Evolutionary conservation across 2,888 invertebrate species (phyloP), one percentile per base, ranked within the genome.

Genomic region (Lordiphosa andalusiaca): DNA sequence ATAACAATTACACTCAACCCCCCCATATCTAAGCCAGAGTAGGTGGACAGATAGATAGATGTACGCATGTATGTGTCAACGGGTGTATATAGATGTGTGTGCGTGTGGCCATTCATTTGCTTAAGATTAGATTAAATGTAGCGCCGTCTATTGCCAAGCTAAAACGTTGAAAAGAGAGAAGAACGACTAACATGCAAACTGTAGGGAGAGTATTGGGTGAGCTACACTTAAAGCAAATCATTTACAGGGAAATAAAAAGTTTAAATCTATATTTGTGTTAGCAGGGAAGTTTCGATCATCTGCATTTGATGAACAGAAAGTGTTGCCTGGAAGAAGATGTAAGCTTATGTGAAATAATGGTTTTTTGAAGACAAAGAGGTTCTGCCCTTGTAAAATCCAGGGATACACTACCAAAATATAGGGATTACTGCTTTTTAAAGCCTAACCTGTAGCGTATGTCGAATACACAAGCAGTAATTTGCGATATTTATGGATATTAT

Each of bases 51-150:
- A 83, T 70, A 62, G 52, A 23, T 41, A 48, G 35, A 50, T 30
- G 2, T 41, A 23, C 12, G 35, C 38, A 38, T 50, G 12, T 53
- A 38, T 52, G 33, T 51, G 42, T 52, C 16, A n/a, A 36, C 30
- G 37, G 53, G 52, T 2, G 4, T 36, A 16, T 57, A 21, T 61
- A 4, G 3, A 19, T 19, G 39, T 38, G 44, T 48, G 49, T 58
- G 42, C 44, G 46, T 57, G 41, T 59, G 59, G 60, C 54, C 56
- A 61, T 71, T 66, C 77, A 60, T 72, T 78, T 74, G 54, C 52
- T 55, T 38, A 51, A 81, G 78, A 80, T 80, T 74, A 80, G 78
- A 80, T 80, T 80, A 80, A 69, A 65, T 58, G 39, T 58, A 83
- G 57, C 50, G 52, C 65, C 67, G 63, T 65, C 61, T 66, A 56